These are phyloP conservation scores for Gryllus bimaculatus DNA, from an alignment of 1,140 invertebrate species.

Conservation along the genomic window DNA sequence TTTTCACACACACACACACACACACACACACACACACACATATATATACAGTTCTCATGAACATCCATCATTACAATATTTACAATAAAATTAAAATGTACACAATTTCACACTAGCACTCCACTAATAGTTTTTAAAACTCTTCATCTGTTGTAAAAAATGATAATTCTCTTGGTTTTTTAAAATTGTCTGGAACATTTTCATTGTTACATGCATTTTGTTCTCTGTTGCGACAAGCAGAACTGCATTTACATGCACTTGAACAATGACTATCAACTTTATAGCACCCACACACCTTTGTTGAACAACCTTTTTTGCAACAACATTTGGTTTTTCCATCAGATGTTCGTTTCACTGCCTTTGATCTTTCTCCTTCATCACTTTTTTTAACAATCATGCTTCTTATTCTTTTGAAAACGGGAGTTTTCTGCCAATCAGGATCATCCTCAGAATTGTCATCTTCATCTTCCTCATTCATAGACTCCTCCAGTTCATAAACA, in stretches of 20 bases:
- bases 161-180: constrained; percentile 8
- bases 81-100: no score
- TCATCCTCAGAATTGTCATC: constrained; percentile 45
- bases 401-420: constrained; percentile 37
- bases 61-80: no score
- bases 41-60: no score
- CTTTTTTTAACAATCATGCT: constrained; percentile 27
- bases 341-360: constrained; percentile 38
- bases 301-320: constrained; percentile 48
- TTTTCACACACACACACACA: no score
- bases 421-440: constrained; percentile 58
- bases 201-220: not conserved
- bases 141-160: not conserved
- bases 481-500: constrained; percentile 17
- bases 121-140: not conserved
- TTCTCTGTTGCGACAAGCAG: constrained; percentile 3
- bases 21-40: no score
- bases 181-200: not conserved
- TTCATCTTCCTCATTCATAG: constrained; percentile 27
- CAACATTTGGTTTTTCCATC: constrained; percentile 44
- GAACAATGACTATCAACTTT: constrained; percentile 39
- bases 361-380: constrained; percentile 21
- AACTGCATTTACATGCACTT: constrained; percentile 40
- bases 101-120: no score
- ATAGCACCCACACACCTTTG: constrained; percentile 46